Conservation (phyloP, 2,888 invertebrate species). For the Petrolisthes cinctipes region DNA sequence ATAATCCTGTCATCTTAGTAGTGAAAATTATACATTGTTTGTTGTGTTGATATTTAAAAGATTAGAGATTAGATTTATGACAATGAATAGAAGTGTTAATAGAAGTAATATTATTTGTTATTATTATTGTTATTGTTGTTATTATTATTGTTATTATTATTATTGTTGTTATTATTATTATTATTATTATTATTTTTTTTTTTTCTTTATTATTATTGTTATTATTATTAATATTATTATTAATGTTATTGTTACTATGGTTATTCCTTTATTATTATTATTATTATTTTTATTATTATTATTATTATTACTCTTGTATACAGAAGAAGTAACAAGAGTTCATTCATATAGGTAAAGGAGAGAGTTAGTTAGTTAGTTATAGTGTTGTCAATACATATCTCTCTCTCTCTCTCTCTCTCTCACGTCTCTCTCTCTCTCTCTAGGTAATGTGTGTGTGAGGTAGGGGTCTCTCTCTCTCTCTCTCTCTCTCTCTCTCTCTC, state of each 20-base stretch:
- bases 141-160: neutral
- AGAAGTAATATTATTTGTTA: neutral
- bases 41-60: too few relatives aligned
- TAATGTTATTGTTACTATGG: too few relatives aligned
- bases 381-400: neutral
- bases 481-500: neutral
- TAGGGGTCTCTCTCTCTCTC: constrained; percentile 7
- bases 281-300: too few relatives aligned
- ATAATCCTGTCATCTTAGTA: too few relatives aligned
- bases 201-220: too few relatives aligned
- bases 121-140: neutral
- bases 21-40: too few relatives aligned
- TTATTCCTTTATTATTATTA: too few relatives aligned
- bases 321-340: neutral
- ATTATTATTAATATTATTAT: too few relatives aligned
- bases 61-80: neutral
- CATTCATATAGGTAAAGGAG: neutral
- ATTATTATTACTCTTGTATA: neutral
- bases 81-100: neutral
- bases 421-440: neutral
- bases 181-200: neutral
- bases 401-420: constrained; percentile 18
- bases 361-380: neutral
- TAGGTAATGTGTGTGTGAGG: neutral
- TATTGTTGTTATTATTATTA: neutral